Base-by-base conservation (phyloP, 2,113 vertebrate species). In the Rhinogobius similis region DNA sequence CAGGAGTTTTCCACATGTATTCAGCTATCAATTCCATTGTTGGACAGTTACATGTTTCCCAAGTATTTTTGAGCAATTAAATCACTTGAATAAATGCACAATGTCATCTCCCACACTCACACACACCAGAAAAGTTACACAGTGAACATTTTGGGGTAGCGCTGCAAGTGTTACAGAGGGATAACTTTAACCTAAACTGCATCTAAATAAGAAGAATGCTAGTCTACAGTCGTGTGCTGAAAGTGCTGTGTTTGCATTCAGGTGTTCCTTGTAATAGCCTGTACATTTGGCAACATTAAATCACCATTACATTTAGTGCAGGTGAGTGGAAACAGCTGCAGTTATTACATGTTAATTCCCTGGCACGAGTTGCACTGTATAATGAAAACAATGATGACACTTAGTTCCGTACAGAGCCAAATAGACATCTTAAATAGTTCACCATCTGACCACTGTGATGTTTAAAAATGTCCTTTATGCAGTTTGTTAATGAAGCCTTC, bases 221-320 rank as follows among this genome's bases (percentile, higher is more conserved):
- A 27, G 5, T 24, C 12, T 14, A 20, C 13, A n/a, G 9, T 58
- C 14, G 6, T 1, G 16, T 29, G 27, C 5, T 32, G 24, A 59
- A 59, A 18, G 26, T 59, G 13, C 56, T 20, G 13, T 59, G 16
- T 36, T 59, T 36, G 26, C 56, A 7, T 59, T 32, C 56, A 59
- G 56, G 27, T 59, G 56, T 59, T 59, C 56, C 13, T 20, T 21
- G 29, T 12, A 61, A 61, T 61, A 10, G 29, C 16, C 58, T 38
- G 58, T 36, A 61, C 58, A 32, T 58, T 58, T 29, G 23, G 55
- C 24, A 27, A 58, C 55, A 58, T 59, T 59, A 59, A 59, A 32
- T 10, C 4, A 55, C 52, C 52, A 26, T 55, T 32, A 59, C 27
- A 36, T 36, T 61, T 36, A 21, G 58, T 5, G 58, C 29, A 38